phyloP scores from a whole-genome alignment of 2,113 vertebrate genomes.

The Camelus dromedarius region DNA sequence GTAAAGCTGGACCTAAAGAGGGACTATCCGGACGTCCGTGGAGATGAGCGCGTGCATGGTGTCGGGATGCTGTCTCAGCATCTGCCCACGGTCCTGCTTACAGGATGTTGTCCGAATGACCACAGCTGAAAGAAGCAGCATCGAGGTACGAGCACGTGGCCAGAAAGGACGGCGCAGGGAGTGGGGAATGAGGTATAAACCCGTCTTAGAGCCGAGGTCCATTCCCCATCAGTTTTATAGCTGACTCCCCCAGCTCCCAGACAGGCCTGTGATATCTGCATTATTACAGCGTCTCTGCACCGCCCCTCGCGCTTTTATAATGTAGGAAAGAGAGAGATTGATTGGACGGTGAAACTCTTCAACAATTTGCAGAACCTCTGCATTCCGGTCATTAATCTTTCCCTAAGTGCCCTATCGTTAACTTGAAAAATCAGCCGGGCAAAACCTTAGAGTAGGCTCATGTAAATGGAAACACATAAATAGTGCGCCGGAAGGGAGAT shows the following conservation, averaged over 20 bases:
- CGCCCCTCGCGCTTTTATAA: constrained; percentile 67
- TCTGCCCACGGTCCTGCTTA: not conserved
- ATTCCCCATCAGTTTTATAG: constrained; percentile 24
- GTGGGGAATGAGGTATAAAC: constrained; percentile 63
- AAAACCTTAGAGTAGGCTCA: constrained; percentile 77
- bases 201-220: not conserved
- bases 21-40: accelerated
- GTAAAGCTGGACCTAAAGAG: not conserved
- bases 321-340: constrained; percentile 78
- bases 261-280: constrained; percentile 62
- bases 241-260: constrained; percentile 49
- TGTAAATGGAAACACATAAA: constrained; percentile 79
- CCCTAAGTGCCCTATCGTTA: constrained; percentile 86
- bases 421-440: constrained; percentile 86
- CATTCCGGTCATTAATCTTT: constrained; percentile 85
- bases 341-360: constrained; percentile 77
- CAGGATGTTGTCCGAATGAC: not conserved
- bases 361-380: constrained; percentile 82
- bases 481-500: constrained; percentile 60
- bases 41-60: not conserved
- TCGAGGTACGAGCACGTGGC: constrained; percentile 29
- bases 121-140: not conserved
- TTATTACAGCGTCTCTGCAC: constrained; percentile 64
- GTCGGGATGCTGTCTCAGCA: not conserved
- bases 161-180: not conserved